phyloP scores from a whole-genome alignment of 1,140 invertebrate species.

The Aporrectodea caliginosa region DNA sequence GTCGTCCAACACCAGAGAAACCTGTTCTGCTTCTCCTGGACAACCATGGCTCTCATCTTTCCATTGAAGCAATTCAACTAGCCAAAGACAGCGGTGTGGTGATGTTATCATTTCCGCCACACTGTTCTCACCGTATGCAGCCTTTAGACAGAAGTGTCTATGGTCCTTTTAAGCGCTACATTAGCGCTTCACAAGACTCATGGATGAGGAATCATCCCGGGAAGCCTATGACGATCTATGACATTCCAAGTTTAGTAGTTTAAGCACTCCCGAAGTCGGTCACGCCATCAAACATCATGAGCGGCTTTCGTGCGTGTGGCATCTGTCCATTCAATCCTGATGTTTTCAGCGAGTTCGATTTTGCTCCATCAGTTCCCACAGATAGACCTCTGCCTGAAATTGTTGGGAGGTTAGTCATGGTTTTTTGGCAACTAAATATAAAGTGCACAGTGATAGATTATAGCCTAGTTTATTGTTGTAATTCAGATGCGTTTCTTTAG shows the following conservation, averaged over 20 bases:
- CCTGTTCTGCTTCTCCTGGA: slow-evolving; percentile 37
- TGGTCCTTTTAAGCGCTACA: slow-evolving; percentile 50
- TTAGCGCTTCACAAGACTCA: background rate
- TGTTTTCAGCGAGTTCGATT: background rate
- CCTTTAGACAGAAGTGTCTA: slow-evolving; percentile 56
- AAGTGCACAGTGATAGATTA: no score
- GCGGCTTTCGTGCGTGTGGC: background rate
- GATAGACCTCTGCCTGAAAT: no score
- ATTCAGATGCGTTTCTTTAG: no score
- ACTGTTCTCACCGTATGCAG: slow-evolving; percentile 54
- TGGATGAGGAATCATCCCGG: slow-evolving; percentile 14
- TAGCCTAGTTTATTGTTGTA: no score
- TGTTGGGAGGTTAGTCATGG: no score
- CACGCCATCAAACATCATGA: background rate
- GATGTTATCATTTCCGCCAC: slow-evolving; percentile 37
- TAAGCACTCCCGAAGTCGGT: background rate
- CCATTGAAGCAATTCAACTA: slow-evolving; percentile 26
- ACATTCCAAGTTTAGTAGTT: background rate
- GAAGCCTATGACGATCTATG: background rate
- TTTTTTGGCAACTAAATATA: no score
- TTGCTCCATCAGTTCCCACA: background rate
- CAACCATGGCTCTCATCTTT: slow-evolving; percentile 38
- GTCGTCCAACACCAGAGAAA: slow-evolving; percentile 39
- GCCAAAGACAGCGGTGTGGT: slow-evolving; percentile 36
- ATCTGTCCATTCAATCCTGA: background rate